phyloP scores from a whole-genome alignment of 2,113 vertebrate genomes.

The Dunckerocampus dactyliophorus region DNA sequence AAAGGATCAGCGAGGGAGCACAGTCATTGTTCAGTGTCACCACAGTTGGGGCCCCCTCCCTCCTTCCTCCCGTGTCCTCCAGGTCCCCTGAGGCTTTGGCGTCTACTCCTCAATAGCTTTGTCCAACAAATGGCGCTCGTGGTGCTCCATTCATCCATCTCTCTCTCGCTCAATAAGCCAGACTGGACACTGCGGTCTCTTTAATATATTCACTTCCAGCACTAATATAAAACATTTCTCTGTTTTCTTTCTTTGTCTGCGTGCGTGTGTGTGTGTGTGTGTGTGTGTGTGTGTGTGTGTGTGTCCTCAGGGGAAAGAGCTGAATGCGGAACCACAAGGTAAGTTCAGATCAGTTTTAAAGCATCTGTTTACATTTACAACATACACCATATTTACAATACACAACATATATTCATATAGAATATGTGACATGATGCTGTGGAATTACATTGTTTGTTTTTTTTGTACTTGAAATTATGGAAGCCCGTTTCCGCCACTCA shows the following conservation, averaged over 20 bases:
- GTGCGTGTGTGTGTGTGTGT: conserved; percentile 12
- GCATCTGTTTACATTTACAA: conserved; percentile 8
- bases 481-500: no score
- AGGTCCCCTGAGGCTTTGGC: conserved; percentile 50
- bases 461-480: no score
- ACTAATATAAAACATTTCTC: conserved; percentile 40
- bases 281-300: conserved; percentile 16
- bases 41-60: conserved; percentile 38
- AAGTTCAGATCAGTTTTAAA: conserved; percentile 52
- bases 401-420: not conserved
- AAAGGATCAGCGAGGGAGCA: conserved; percentile 60
- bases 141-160: conserved; percentile 60
- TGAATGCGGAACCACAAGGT: conserved; percentile 97
- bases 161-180: not conserved
- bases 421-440: no score
- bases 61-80: conserved; percentile 27
- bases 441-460: no score
- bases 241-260: conserved; percentile 12
- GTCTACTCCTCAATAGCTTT: conserved; percentile 49
- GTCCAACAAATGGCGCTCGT: conserved; percentile 46
- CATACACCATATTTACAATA: no score
- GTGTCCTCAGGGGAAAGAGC: conserved; percentile 84
- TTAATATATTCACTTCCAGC: conserved; percentile 19
- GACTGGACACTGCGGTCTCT: conserved; percentile 27
- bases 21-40: conserved; percentile 58